phyloP scores from a whole-genome alignment of 2,888 invertebrate genomes.

The Drosophila paramelanica region DNA sequence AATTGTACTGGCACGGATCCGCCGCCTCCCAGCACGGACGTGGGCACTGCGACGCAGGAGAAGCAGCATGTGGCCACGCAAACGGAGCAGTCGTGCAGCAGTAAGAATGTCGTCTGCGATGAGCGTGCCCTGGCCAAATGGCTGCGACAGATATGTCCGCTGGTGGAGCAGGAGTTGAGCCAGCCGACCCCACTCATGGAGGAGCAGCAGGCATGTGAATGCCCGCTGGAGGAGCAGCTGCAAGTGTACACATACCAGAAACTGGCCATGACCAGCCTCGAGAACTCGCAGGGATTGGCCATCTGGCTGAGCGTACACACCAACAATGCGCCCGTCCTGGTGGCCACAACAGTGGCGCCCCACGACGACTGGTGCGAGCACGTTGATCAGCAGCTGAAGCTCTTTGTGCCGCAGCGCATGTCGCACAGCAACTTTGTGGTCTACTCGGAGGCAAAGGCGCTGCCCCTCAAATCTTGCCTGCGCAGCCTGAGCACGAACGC shows the following conservation, averaged over 20 bases:
- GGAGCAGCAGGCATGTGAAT: slow-evolving; percentile 27
- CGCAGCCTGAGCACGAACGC: slow-evolving; percentile 80
- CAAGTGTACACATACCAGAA: slow-evolving; percentile 82
- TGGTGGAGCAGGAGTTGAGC: slow-evolving; percentile 85
- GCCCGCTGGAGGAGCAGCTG: slow-evolving; percentile 50
- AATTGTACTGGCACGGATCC: slow-evolving; percentile 80
- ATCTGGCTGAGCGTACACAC: slow-evolving; percentile 83
- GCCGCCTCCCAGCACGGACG: slow-evolving; percentile 59
- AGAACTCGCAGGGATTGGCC: slow-evolving; percentile 78
- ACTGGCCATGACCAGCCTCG: slow-evolving; percentile 53
- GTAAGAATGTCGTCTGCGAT: slow-evolving; percentile 72
- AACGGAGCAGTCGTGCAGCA: slow-evolving; percentile 77
- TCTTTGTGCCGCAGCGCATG: slow-evolving; percentile 82
- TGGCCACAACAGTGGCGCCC: slow-evolving; percentile 74
- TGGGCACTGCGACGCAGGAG: slow-evolving; percentile 67
- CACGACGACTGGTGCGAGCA: slow-evolving; percentile 85
- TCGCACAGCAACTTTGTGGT: slow-evolving; percentile 71
- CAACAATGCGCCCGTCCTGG: slow-evolving; percentile 82
- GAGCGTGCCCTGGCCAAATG: slow-evolving; percentile 85
- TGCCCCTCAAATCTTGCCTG: slow-evolving; percentile 83
- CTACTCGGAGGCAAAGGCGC: slow-evolving; percentile 72
- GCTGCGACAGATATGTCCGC: slow-evolving; percentile 85
- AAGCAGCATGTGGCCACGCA: slow-evolving; percentile 80
- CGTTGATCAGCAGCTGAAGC: slow-evolving; percentile 76
- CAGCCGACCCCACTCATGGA: slow-evolving; percentile 81